Conservation (phyloP, 2,888 invertebrate species). For the Machimus atricapillus region DNA sequence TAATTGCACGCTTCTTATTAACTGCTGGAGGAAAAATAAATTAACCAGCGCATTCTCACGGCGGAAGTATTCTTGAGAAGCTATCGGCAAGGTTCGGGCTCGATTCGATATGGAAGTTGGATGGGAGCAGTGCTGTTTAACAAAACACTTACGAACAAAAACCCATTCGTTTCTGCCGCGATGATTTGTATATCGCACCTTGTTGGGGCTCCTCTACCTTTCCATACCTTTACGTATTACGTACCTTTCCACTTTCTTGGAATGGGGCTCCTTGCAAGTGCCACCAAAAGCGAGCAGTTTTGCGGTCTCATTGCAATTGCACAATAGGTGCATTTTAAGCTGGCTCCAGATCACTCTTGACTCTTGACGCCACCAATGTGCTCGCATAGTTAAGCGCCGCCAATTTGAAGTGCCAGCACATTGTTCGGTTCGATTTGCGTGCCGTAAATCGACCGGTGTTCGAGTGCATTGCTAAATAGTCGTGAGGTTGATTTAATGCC, state of each 20-base stretch:
- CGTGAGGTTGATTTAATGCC: neutral
- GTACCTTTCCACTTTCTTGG: neutral
- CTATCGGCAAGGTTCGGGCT: neutral
- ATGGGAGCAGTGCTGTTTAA: neutral
- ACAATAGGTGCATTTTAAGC: neutral
- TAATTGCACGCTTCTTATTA: constrained; percentile 1
- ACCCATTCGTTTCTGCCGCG: neutral
- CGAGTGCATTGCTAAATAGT: neutral
- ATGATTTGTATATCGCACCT: neutral
- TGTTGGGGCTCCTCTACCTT: neutral
- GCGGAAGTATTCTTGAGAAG: neutral
- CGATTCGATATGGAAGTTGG: neutral
- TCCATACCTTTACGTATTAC: no score
- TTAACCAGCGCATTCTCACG: neutral
- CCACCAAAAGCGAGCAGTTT: neutral
- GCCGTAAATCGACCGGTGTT: neutral
- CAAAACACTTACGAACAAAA: neutral
- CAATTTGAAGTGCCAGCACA: neutral
- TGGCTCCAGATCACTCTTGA: neutral
- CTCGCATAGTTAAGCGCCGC: neutral
- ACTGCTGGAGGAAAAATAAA: neutral
- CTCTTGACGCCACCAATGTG: neutral
- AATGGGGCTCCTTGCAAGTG: neutral
- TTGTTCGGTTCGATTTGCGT: neutral
- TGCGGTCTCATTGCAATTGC: neutral